These are phyloP conservation scores for Catonia carolina DNA, from an alignment of 2,888 invertebrate species.

Conservation along the genomic window DNA sequence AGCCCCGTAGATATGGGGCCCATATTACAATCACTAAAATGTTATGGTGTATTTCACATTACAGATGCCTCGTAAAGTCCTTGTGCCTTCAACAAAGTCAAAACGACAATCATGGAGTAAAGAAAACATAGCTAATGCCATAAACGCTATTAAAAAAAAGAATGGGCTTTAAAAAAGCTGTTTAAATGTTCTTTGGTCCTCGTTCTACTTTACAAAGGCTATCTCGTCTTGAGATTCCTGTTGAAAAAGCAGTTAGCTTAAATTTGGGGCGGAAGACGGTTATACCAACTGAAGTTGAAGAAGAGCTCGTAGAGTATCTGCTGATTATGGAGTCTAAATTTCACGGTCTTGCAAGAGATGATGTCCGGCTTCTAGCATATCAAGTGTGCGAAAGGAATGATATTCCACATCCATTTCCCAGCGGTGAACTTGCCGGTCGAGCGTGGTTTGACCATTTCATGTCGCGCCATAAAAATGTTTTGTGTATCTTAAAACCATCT, in stretches of 20 bases:
- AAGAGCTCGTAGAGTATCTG: slow-evolving; percentile 24
- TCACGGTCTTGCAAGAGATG: slow-evolving; percentile 22
- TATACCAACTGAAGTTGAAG: slow-evolving; percentile 17
- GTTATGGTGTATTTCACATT: not conserved
- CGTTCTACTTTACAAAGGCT: slow-evolving; percentile 12
- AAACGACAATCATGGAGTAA: not conserved
- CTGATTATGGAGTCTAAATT: no score
- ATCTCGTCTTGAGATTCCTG: not conserved
- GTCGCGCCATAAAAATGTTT: slow-evolving; percentile 21
- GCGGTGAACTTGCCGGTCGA: slow-evolving; percentile 14
- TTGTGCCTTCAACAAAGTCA: not conserved
- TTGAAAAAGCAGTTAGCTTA: not conserved
- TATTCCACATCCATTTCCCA: no score
- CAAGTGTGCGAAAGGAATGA: slow-evolving; percentile 27
- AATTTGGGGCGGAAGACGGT: slow-evolving; percentile 15
- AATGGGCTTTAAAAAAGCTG: slow-evolving; percentile 12
- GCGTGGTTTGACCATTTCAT: slow-evolving; percentile 29
- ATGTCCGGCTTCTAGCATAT: slow-evolving; percentile 25
- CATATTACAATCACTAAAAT: slow-evolving; percentile 11
- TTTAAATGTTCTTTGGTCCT: slow-evolving; percentile 6
- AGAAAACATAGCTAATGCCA: slow-evolving; percentile 4
- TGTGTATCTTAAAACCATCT: slow-evolving; percentile 27
- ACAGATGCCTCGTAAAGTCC: slow-evolving; percentile 7
- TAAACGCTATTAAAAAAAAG: slow-evolving; percentile 1
- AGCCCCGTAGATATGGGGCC: not conserved